Percentiles rank a stretch among this genome's conserved stretches.
Conservation (phyloP, 2,797 vertebrate genomes). For the Semaprochilodus insignis region DNA sequence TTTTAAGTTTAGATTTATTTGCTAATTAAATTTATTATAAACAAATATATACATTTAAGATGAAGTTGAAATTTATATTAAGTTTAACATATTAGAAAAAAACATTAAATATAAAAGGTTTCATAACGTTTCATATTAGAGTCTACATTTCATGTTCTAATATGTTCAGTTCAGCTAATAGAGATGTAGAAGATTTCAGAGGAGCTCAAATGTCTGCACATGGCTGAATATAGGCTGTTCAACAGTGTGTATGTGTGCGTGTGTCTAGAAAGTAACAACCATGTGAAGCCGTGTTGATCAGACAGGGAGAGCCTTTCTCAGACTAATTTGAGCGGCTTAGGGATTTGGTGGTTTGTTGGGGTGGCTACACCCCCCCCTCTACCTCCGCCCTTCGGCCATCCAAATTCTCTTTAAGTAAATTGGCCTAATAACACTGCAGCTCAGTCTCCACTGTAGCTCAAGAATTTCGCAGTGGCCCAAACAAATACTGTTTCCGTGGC, state of each 20-base stretch:
- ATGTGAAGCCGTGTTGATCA: conserved; percentile 42
- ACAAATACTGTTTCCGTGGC: conserved; percentile 61
- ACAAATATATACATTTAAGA: no score
- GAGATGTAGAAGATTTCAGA: no score
- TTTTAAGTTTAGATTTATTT: no score
- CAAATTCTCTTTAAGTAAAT: conserved; percentile 75
- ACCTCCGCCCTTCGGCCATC: conserved; percentile 54
- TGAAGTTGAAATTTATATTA: no score
- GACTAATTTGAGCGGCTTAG: conserved; percentile 74
- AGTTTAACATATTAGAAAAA: no score
- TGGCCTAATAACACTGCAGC: conserved; percentile 67
- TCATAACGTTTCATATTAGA: no score
- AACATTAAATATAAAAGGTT: no score
- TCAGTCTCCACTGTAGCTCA: conserved; percentile 64
- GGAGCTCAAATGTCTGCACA: no score
- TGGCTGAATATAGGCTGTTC: no score
- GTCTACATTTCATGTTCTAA: no score
- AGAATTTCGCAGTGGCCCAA: conserved; percentile 56
- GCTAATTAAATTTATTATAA: no score
- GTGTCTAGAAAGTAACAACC: background rate
- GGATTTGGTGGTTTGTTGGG: conserved; percentile 59
- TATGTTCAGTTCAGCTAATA: no score
- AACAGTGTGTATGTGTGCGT: background rate
- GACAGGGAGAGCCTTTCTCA: conserved; percentile 68
- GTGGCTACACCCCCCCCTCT: conserved; percentile 29